Percentiles rank a stretch among this genome's conserved stretches.
Evolutionary conservation across 2,888 invertebrate genomes (phyloP).

Genomic region (Conistra vaccinii): DNA sequence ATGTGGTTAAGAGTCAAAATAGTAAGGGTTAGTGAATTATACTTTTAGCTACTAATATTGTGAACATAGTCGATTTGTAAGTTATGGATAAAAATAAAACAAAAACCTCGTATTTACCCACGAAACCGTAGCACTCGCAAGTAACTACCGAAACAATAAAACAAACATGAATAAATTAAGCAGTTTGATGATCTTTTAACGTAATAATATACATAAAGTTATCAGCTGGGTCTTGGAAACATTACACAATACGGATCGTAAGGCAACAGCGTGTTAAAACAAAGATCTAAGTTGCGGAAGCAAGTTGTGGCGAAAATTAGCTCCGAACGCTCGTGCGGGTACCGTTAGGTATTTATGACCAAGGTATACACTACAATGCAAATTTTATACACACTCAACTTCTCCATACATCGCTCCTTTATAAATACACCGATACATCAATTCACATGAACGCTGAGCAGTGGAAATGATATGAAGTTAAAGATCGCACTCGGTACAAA

Average conservation of each 20-base stretch:
- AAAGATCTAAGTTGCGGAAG: constrained; percentile 43
- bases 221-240: constrained; percentile 13
- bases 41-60: not conserved
- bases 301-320: constrained; percentile 45
- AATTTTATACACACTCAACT: constrained; percentile 39
- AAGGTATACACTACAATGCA: constrained; percentile 50
- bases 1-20: not conserved
- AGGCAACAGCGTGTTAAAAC: constrained; percentile 18
- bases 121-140: not conserved
- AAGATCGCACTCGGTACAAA: constrained; percentile 12
- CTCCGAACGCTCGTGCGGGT: constrained; percentile 50
- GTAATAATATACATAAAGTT: not conserved
- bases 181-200: constrained; percentile 8
- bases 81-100: not conserved
- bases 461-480: constrained; percentile 35
- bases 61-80: not conserved
- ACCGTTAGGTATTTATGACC: constrained; percentile 70
- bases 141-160: constrained; percentile 16
- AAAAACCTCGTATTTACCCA: not conserved
- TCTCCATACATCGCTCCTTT: constrained; percentile 54
- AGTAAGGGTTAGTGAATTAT: not conserved
- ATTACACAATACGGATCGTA: constrained; percentile 6
- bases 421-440: constrained; percentile 10
- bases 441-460: constrained; percentile 29
- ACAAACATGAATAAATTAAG: constrained; percentile 40